Evolutionary conservation across 2,888 invertebrate genomes (phyloP), one percentile per base, ranked within the genome.

Genomic region (Microctonus brassicae): DNA sequence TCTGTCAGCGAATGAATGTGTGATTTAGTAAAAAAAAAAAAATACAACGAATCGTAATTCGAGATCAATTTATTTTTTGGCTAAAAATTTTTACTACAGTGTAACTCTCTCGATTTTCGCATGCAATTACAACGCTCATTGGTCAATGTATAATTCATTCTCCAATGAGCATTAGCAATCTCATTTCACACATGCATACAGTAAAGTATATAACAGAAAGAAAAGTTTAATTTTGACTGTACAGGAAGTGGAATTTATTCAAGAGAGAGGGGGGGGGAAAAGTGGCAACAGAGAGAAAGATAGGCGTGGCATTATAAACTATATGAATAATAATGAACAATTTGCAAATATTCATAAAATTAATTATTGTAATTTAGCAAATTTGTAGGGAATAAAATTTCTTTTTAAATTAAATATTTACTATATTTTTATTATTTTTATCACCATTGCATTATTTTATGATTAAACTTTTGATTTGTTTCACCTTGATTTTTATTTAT

Each of bases 1-100:
- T 33, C 63, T 73, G 76, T 74, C 76, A n/a, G n/a, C n/a, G n/a
- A n/a, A n/a, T n/a, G n/a, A 76, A 73, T 70, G 68, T 65, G 69
- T 61, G 73, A 29, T 29, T 29, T n/a, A n/a, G n/a, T n/a, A n/a
- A n/a, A n/a, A n/a, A n/a, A n/a, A n/a, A n/a, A n/a, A n/a, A n/a
- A n/a, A 7, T 29, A 29, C 29, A 29, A 7, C 66, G 42, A 66
- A 61, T 11, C 52, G 39, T 20, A 62, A 53, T 62, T 58, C 22
- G 61, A 66, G 60, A 72, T n/a, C 63, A 36, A 71, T 73, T 69
- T 72, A 70, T 60, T 73, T 47, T 47, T 70, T 63, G 69, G 69
- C 60, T 60, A 34, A 57, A 47, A 63, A 55, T 64, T 52, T 57
- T 57, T n/a, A 62, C 36, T 53, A 65, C 53, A 69, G 52, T 68